Percentiles rank a stretch among this genome's conserved stretches.
phyloP scores from a whole-genome alignment of 23 tunicate genomes.

The Ascidia mentula region DNA sequence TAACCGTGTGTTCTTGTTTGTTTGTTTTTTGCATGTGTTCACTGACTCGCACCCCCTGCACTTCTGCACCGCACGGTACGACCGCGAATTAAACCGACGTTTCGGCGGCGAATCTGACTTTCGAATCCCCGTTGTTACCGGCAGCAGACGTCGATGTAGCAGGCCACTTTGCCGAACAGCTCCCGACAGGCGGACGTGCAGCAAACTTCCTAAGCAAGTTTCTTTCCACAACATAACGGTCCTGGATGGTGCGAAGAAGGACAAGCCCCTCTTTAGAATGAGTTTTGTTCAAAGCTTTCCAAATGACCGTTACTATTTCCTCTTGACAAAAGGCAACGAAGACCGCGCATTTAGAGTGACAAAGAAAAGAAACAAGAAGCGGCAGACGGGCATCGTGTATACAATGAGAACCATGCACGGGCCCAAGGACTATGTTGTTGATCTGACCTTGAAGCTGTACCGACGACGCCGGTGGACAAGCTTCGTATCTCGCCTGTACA shows the following conservation, averaged over 20 bases:
- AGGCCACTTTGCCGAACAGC: conserved; percentile 39
- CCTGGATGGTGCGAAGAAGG: conserved; percentile 40
- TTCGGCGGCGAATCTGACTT: too few species aligned
- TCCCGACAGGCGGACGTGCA: conserved; percentile 49
- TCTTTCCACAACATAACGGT: conserved; percentile 76
- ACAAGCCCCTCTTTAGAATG: conserved; percentile 77
- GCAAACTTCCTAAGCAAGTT: conserved; percentile 74
- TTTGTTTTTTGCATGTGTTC: conserved; percentile 8
- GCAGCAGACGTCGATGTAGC: conserved; percentile 28
- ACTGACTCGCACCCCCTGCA: conserved; percentile 7
- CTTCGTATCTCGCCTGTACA: conserved; percentile 67
- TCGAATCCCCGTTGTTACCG: background rate
- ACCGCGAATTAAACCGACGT: background rate
- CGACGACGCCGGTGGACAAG: conserved; percentile 66
- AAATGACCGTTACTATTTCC: conserved; percentile 67
- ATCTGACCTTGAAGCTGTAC: conserved; percentile 72
- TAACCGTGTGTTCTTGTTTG: conserved; percentile 24
- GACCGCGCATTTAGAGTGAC: conserved; percentile 46
- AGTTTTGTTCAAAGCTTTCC: conserved; percentile 37
- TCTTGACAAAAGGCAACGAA: conserved; percentile 76
- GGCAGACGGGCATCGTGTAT: conserved; percentile 72
- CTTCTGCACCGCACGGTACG: background rate
- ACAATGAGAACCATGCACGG: conserved; percentile 56
- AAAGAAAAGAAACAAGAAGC: conserved; percentile 38
- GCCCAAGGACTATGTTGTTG: conserved; percentile 73